Percentiles rank a stretch among this genome's conserved stretches.
Evolutionary conservation across 2,888 invertebrate genomes (phyloP).

Genomic region (Callinectes sapidus): DNA sequence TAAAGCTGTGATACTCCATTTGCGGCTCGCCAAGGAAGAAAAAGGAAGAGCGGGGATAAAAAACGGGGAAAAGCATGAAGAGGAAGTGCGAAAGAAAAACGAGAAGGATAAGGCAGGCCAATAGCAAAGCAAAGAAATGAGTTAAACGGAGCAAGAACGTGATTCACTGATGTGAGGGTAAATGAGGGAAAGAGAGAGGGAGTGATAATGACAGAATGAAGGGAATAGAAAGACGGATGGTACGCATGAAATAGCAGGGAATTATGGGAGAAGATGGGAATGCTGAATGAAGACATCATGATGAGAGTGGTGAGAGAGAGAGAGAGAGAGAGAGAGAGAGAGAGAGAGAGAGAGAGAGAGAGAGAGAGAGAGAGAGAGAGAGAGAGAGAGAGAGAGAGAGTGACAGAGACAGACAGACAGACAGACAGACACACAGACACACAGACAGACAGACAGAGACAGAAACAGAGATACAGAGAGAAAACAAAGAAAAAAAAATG

Average conservation of each 20-base stretch:
- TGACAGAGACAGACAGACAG: background rate
- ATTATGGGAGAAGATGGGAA: background rate
- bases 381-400: background rate
- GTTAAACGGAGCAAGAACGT: background rate
- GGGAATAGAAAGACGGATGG: background rate
- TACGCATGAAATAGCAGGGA: background rate
- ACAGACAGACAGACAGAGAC: no score
- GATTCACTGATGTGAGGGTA: background rate
- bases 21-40: background rate
- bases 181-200: background rate
- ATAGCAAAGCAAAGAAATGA: background rate
- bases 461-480: background rate
- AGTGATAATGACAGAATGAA: background rate
- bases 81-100: background rate
- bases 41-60: background rate
- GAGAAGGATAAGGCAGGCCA: background rate
- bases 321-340: background rate
- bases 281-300: background rate
- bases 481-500: no score
- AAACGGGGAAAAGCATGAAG: background rate
- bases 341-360: background rate
- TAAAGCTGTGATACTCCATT: background rate
- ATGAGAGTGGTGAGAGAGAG: conserved; percentile 10
- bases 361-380: background rate
- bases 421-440: background rate